Conservation (phyloP, 2,797 vertebrate genomes). For the Catamblyrhynchus diadema region DNA sequence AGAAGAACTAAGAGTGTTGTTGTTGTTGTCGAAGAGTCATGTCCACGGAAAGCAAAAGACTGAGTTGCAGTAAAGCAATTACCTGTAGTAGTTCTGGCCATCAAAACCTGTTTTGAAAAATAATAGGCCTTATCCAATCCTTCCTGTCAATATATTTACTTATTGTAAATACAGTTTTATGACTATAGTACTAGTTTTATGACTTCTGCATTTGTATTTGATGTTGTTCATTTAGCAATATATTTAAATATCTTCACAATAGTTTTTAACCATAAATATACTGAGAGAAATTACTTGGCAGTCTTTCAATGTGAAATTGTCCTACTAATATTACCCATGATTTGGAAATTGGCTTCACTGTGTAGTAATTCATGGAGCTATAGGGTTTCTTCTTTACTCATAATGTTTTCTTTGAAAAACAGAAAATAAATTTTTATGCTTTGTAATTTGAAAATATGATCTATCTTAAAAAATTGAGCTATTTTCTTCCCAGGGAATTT, state of each 20-base stretch:
- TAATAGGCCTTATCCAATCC: background rate
- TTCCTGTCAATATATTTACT: background rate
- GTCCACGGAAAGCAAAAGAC: background rate
- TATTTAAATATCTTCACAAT: background rate
- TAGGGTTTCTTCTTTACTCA: background rate
- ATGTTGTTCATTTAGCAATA: background rate
- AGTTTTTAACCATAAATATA: background rate
- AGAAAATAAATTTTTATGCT: conserved; percentile 25
- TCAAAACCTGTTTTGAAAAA: background rate
- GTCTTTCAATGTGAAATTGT: background rate
- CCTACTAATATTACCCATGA: background rate
- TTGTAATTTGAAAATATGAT: conserved; percentile 36
- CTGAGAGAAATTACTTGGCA: background rate
- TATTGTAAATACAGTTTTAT: background rate
- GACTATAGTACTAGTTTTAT: background rate
- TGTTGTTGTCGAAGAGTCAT: background rate
- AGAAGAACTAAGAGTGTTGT: background rate
- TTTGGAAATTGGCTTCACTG: background rate
- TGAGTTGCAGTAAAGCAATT: background rate
- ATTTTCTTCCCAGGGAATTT: conserved; percentile 26
- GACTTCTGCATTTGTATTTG: background rate
- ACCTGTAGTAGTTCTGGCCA: background rate
- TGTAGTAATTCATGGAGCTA: background rate
- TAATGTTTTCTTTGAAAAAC: conserved; percentile 3
- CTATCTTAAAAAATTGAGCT: conserved; percentile 10